Evolutionary conservation across 1,140 invertebrate genomes (phyloP).

Genomic region (Medauroidea extradentata): DNA sequence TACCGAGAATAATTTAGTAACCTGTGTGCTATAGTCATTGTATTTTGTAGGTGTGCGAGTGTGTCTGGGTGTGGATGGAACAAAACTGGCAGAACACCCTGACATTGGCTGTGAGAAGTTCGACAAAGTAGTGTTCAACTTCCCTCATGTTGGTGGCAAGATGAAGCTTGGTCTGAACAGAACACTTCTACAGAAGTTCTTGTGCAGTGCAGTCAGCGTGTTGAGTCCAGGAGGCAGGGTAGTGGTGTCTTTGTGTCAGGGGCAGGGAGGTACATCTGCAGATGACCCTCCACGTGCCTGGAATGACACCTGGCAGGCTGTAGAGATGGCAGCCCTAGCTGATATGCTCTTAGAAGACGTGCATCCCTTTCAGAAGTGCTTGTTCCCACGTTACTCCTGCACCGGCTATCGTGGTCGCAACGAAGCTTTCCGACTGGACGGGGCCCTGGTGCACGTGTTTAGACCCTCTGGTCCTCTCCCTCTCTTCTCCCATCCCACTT

Average conservation of each 20-base stretch:
- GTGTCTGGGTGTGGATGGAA: slow-evolving; percentile 50
- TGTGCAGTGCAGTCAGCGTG: slow-evolving; percentile 43
- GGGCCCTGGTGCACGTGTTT: slow-evolving; percentile 50
- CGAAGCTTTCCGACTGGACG: slow-evolving; percentile 49
- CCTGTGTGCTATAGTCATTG: no score
- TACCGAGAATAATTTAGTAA: no score
- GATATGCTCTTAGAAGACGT: slow-evolving; percentile 47
- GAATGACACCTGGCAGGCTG: slow-evolving; percentile 60
- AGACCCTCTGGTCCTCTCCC: not conserved
- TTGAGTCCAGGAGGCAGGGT: slow-evolving; percentile 43
- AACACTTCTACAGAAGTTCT: slow-evolving; percentile 51
- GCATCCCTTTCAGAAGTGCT: slow-evolving; percentile 41
- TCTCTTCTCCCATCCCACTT: no score
- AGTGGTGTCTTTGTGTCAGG: slow-evolving; percentile 54
- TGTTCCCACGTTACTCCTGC: slow-evolving; percentile 42
- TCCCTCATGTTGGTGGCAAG: slow-evolving; percentile 61
- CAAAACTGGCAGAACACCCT: slow-evolving; percentile 36
- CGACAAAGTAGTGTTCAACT: slow-evolving; percentile 57
- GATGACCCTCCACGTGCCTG: slow-evolving; percentile 49
- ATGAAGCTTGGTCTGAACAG: slow-evolving; percentile 58
- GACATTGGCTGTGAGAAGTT: slow-evolving; percentile 38
- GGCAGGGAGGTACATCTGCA: slow-evolving; percentile 56
- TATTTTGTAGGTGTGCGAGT: slow-evolving; percentile 49
- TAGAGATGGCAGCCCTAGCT: slow-evolving; percentile 52
- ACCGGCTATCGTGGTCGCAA: slow-evolving; percentile 54